Evolutionary conservation across 1,140 invertebrate species (phyloP).

Genomic region (Megathymus violae): DNA sequence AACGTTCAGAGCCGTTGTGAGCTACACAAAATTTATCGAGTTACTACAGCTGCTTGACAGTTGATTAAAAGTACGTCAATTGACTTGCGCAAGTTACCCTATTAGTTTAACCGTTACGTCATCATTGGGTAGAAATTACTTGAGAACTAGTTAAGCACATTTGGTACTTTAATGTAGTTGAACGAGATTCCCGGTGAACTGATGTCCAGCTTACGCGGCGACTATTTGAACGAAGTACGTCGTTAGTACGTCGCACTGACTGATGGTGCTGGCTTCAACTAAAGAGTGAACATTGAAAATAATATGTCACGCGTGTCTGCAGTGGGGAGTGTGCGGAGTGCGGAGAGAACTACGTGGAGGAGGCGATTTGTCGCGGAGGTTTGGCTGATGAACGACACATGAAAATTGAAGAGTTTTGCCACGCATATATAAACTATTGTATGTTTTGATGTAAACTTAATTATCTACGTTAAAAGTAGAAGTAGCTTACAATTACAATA

Average conservation of each 20-base stretch:
- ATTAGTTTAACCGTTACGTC: too few species aligned
- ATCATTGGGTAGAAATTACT: too few species aligned
- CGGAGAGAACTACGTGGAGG: background rate
- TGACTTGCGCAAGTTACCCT: too few species aligned
- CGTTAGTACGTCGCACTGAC: slow-evolving; percentile 8
- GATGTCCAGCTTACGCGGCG: slow-evolving; percentile 9
- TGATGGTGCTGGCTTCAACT: slow-evolving; percentile 5
- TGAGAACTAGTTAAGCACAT: background rate
- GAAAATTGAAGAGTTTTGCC: background rate
- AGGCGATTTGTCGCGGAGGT: slow-evolving; percentile 4
- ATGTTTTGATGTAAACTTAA: too few species aligned
- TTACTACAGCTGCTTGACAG: too few species aligned
- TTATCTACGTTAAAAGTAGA: too few species aligned
- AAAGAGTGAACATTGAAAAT: slow-evolving; percentile 14
- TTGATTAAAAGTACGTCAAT: too few species aligned
- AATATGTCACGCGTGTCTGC: slow-evolving; percentile 12
- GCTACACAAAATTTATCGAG: too few species aligned
- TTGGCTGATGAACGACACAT: background rate
- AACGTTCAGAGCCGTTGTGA: too few species aligned
- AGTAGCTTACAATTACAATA: too few species aligned
- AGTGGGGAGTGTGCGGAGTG: background rate
- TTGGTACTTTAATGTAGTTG: background rate
- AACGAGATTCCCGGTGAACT: background rate
- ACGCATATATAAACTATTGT: background rate
- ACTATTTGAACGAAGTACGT: slow-evolving; percentile 11